Evolutionary conservation across 2,113 vertebrate species (phyloP).

Genomic region (Hypanus sabinus): DNA sequence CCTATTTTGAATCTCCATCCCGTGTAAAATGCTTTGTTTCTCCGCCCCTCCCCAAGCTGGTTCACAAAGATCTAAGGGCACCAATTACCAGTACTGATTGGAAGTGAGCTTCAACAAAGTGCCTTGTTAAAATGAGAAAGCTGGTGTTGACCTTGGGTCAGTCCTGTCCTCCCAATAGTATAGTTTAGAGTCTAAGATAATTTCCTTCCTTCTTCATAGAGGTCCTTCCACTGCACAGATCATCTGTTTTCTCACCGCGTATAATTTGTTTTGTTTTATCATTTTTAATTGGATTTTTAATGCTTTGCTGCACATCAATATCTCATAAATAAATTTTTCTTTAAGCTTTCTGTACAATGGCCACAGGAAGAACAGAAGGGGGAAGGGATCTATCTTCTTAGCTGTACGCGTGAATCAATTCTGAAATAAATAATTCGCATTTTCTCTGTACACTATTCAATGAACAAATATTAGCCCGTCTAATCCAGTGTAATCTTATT

Average conservation of each 20-base stretch:
- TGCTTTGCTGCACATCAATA: background rate
- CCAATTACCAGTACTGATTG: background rate
- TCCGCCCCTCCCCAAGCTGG: background rate
- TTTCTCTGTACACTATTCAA: background rate
- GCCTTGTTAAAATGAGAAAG: background rate
- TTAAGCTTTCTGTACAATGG: background rate
- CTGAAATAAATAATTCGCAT: background rate
- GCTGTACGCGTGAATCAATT: background rate
- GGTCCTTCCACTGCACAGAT: background rate
- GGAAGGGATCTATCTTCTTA: background rate
- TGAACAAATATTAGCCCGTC: background rate
- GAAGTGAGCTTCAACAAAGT: background rate
- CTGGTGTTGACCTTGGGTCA: background rate
- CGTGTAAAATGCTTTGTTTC: background rate
- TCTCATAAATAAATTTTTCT: background rate
- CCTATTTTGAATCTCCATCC: background rate
- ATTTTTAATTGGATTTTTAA: slow-evolving; percentile 13
- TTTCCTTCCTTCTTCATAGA: background rate
- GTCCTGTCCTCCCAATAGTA: background rate
- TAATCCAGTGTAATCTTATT: background rate
- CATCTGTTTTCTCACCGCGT: background rate
- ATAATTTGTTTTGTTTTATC: background rate
- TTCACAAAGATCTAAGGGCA: background rate
- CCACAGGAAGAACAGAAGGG: background rate
- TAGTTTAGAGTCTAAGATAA: background rate